Conservation (phyloP, 2,888 invertebrate species). For the Platycnemis pennipes region DNA sequence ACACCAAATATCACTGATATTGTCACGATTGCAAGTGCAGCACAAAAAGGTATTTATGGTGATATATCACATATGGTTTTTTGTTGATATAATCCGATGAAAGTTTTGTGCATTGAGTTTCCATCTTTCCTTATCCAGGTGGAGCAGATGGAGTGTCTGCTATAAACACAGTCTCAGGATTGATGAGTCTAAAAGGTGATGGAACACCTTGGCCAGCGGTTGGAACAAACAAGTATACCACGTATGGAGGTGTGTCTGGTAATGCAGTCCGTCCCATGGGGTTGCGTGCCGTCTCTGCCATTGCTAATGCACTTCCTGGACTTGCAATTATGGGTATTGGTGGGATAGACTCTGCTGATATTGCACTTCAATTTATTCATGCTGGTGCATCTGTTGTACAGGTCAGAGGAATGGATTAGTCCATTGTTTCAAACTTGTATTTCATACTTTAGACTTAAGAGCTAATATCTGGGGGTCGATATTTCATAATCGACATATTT, state of each 20-base stretch:
- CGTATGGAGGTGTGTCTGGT: constrained; percentile 96
- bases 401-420: constrained; percentile 79
- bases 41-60: constrained; percentile 89
- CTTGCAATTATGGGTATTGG: constrained; percentile 98
- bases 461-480: too few relatives aligned
- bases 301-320: constrained; percentile 90
- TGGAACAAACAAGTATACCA: constrained; percentile 89
- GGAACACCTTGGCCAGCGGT: constrained; percentile 96
- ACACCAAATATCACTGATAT: constrained; percentile 99
- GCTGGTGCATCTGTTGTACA: constrained; percentile 96
- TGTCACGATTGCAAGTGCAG: constrained; percentile 92
- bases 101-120: neutral
- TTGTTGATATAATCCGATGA: neutral
- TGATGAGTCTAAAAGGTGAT: constrained; percentile 92
- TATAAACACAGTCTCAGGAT: constrained; percentile 97
- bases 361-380: constrained; percentile 95
- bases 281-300: constrained; percentile 93
- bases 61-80: constrained; percentile 80
- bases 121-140: constrained; percentile 80
- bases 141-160: constrained; percentile 97
- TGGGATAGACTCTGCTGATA: constrained; percentile 98
- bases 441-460: too few relatives aligned
- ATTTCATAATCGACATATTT: too few relatives aligned
- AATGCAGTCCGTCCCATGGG: constrained; percentile 98
- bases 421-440: neutral